phyloP scores from a whole-genome alignment of 2,888 invertebrate genomes.

The Spatulosminthurus flaviceps region DNA sequence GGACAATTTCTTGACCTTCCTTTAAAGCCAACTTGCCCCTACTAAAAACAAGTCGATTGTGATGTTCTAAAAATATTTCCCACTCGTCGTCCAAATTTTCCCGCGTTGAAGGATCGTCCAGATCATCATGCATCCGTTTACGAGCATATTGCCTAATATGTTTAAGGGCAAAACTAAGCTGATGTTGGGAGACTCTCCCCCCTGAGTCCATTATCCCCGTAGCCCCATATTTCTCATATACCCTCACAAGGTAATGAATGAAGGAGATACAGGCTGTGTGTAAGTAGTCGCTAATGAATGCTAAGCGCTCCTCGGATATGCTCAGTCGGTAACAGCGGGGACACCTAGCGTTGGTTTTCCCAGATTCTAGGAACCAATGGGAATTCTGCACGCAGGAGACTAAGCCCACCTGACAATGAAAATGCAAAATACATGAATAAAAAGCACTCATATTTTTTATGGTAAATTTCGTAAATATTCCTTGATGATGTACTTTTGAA shows the following conservation, averaged over 20 bases:
- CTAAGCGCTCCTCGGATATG: conserved; percentile 81
- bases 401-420: conserved; percentile 73
- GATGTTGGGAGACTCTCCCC: conserved; percentile 63
- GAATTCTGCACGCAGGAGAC: conserved; percentile 81
- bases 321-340: conserved; percentile 88
- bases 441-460: no score
- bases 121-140: conserved; percentile 73
- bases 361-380: conserved; percentile 86
- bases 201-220: conserved; percentile 67
- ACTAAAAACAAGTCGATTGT: conserved; percentile 71
- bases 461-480: no score
- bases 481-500: conserved; percentile 2
- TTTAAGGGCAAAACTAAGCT: conserved; percentile 77
- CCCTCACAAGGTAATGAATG: conserved; percentile 79
- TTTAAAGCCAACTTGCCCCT: background rate
- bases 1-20: conserved; percentile 2
- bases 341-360: conserved; percentile 80
- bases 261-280: conserved; percentile 86
- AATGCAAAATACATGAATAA: background rate
- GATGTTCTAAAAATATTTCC: conserved; percentile 83
- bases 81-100: conserved; percentile 75
- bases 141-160: conserved; percentile 75
- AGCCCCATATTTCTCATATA: conserved; percentile 69
- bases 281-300: conserved; percentile 88
- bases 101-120: conserved; percentile 68